These are phyloP conservation scores for Catharus fuscescens DNA, from an alignment of 2,113 vertebrate species.

Conservation along the genomic window DNA sequence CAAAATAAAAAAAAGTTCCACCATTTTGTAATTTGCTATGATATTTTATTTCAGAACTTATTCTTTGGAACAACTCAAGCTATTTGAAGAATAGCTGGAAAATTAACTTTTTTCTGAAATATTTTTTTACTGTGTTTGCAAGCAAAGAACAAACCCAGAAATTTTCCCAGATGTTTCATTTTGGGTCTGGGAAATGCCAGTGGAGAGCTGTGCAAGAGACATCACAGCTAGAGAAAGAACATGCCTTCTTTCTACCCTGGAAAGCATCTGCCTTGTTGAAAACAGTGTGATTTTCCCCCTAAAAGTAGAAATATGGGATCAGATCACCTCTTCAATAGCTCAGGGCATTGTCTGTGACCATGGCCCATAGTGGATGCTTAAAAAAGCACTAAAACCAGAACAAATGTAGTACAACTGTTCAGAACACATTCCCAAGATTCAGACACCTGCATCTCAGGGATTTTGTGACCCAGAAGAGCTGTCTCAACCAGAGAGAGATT, in stretches of 20 bases:
- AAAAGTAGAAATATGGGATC: not conserved
- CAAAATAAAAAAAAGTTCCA: rapidly evolving
- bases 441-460: not conserved
- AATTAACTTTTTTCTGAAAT: not conserved
- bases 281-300: not conserved
- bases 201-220: not conserved
- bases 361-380: not conserved
- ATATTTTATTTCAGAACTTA: not conserved
- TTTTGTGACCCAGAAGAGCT: not conserved
- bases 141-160: not conserved
- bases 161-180: not conserved
- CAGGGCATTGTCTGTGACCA: not conserved
- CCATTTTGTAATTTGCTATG: not conserved
- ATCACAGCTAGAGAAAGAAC: not conserved
- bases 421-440: not conserved
- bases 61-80: not conserved
- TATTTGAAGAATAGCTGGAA: not conserved
- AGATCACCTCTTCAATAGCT: not conserved
- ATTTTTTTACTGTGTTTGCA: not conserved
- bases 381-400: not conserved
- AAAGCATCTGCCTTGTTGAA: not conserved
- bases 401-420: not conserved
- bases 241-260: not conserved
- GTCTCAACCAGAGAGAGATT: not conserved
- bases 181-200: not conserved